Percentiles rank a stretch among this genome's conserved stretches.
Evolutionary conservation across 2,888 invertebrate genomes (phyloP).

Genomic region (Sarcophaga variegata): DNA sequence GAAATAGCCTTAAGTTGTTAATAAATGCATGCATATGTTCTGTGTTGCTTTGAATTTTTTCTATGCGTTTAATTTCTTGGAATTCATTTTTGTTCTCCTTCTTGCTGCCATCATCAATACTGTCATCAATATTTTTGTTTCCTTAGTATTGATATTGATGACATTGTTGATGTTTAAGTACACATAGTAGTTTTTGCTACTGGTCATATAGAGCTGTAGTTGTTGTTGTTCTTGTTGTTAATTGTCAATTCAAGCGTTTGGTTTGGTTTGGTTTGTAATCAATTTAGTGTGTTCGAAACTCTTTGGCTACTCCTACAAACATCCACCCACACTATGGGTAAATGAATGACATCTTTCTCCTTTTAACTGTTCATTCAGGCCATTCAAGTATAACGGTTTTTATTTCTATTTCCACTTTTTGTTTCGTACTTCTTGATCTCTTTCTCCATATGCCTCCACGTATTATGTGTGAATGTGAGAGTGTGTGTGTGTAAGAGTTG

Average conservation of each 20-base stretch:
- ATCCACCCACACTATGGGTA: neutral
- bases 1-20: conserved; percentile 63
- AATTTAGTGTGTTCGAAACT: conserved; percentile 75
- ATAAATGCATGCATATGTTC: neutral
- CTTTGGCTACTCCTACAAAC: conserved; percentile 47
- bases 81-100: conserved; percentile 17
- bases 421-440: neutral
- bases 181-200: conserved; percentile 6
- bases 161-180: conserved; percentile 26
- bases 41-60: conserved; percentile 21
- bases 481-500: neutral
- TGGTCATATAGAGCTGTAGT: conserved; percentile 36
- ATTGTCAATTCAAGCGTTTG: conserved; percentile 73
- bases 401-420: neutral
- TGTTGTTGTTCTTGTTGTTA: conserved; percentile 54
- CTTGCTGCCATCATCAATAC: neutral
- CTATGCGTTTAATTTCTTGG: conserved; percentile 38
- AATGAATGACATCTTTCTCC: neutral
- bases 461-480: neutral
- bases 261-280: conserved; percentile 74
- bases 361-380: conserved; percentile 20
- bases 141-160: conserved; percentile 40
- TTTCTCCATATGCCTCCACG: neutral
- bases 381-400: conserved; percentile 15
- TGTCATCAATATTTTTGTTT: conserved; percentile 40